Base-by-base conservation (phyloP, 2,888 invertebrate species). In the Phyto melanocephala region DNA sequence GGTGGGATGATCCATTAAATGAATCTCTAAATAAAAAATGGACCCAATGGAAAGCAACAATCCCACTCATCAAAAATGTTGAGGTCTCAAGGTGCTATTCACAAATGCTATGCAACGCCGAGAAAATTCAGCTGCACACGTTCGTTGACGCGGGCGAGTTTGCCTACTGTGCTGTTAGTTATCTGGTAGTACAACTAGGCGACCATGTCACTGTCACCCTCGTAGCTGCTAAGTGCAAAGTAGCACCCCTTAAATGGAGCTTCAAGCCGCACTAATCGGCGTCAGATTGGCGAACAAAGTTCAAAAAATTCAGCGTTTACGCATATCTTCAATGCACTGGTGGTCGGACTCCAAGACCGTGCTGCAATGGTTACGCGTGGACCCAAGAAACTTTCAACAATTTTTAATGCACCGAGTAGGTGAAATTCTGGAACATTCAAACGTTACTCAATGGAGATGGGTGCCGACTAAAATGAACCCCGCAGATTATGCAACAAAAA, bases 401-500 rank as follows among this genome's bases (percentile, higher is more conserved):
- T 82, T 80, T 10, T 81, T 83, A 28, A 50, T 84, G 22, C 54
- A 72, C 17, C 40, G 68, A 24, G 24, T 81, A n/a, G 80, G 74
- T 0, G 83, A 84, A 62, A 56, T 85, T 24, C 28, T 80, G 11
- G 84, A 86, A 20, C 42, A 50, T n/a, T 65, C 79, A 7, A 82
- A 80, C 15, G 7, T 63, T 8, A 54, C 1, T 5, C 60, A 85
- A 35, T 84, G 81, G 81, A 80, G 28, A 10, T 85, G 81, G 72
- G 67, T 82, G 35, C 80, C 81, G 2, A 75, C 81, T 10, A 79
- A 80, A 45, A 13, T 50, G 28, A 84, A 74, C 54, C 45, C 56
- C 3, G 84, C 75, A 1, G 85, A 84, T 22, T 20, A 70, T 2
- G 81, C 83, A 0, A 85, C 84, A 15, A 83, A 83, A 28, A 45